Evolutionary conservation across 2,113 vertebrate species (phyloP), one percentile per base, ranked within the genome.

Genomic region (Oxyura jamaicensis): DNA sequence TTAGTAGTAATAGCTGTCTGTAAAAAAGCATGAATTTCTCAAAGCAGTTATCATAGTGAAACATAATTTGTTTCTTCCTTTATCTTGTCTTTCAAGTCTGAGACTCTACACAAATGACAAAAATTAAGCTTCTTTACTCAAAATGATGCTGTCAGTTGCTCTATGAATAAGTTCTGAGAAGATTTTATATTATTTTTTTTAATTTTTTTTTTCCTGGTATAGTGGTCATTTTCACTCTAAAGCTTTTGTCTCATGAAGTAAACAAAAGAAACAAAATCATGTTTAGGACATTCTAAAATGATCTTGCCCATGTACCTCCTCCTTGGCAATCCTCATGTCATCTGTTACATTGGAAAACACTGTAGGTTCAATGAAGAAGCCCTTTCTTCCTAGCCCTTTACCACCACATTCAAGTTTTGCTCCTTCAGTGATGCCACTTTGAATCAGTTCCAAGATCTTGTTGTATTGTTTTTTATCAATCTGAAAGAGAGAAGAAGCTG

Each of bases 321-420:
- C 99, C 97, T 98, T 99, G 94, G 99, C 99, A 58, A 99, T 99
- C 93, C 99, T 97, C 99, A 99, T 99, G 97, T 99, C 98, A 29
- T 99, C 99, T 11, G 97, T 99, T 68, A 99, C 99, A 4, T 99
- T 98, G 88, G 99, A 99, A 95, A 99, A 99, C 93, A 99, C 99
- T 0, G 99, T 99, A n/a, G 99, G 99, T 93, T 99, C 99, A 36
- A 99, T 98, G 98, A 98, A 99, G 97, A 99, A 99, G n/a, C 99
- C 99, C 93, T 99, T 99, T 79, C 98, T 95, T 71, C 98, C 98
- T 56, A 98, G 95, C 19, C 99, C 98, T 98, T 99, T 99, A 73
- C 99, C 99, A n/a, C 99, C 99, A 92, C 99, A 99, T 91, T 99
- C 99, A 89, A 99, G 98, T 91, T 98, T 99, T 78, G 99, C 99